Evolutionary conservation across 2,113 vertebrate species (phyloP), one percentile per base, ranked within the genome.

Genomic region (Charadrius vociferus): DNA sequence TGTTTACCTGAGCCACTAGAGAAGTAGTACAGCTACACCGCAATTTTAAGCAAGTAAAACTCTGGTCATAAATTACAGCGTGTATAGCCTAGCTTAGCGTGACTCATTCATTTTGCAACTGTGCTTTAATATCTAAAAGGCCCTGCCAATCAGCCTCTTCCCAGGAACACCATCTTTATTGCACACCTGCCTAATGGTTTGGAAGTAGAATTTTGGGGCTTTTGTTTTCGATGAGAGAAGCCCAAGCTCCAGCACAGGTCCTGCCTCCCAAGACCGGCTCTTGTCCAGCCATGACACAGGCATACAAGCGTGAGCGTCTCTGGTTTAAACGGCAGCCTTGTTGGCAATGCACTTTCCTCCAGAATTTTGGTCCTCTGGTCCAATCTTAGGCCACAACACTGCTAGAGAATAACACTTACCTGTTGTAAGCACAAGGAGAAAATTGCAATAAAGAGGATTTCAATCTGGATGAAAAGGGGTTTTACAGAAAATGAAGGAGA

Each of bases 21-120:
- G 52, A 86, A 72, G 58, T 30, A 63, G 45, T 10, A 65, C 18
- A 59, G 58, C 27, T 71, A 39, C 65, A 32, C 7, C 15, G 39
- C 49, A 90, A 65, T 90, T 82, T 74, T 53, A 83, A 93, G 43
- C 26, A 90, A 93, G 67, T 50, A 70, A 78, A 88, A 91, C 43
- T 59, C 70, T 81, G 62, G 47, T 59, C 47, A 86, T 66, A 88
- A 91, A 81, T 78, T 45, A 83, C 27, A 83, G 56, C 19, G 22
- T 21, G 47, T 39, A 41, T 22, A 82, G 43, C 43, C 86, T 81
- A 65, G 52, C 41, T 3, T 81, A 65, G 41, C 41, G 21, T 41
- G 85, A 68, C 62, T 85, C 62, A 68, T 26, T 81, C 34, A 41
- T 65, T 72, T 68, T 68, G 74, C 41, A 68, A 37, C 24, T 62